Evolutionary conservation across 2,888 invertebrate species (phyloP).

Genomic region (Phaedon cochleariae): DNA sequence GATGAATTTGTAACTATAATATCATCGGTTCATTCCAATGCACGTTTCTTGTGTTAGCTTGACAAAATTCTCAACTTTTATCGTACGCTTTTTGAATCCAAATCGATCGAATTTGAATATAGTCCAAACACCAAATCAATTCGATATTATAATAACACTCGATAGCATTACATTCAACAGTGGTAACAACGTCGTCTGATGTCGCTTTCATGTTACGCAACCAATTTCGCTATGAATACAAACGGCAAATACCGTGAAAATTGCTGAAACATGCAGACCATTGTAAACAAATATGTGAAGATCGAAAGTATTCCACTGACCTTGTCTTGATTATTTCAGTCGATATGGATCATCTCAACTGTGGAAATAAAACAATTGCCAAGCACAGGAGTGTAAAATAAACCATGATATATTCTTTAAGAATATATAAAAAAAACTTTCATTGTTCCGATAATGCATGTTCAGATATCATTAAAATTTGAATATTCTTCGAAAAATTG

Average conservation of each 20-base stretch:
- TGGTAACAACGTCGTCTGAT: neutral
- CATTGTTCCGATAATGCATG: too few relatives aligned
- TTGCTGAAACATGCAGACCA: neutral
- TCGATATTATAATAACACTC: neutral
- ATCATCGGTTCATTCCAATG: too few relatives aligned
- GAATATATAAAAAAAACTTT: too few relatives aligned
- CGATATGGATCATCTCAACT: conserved; percentile 54
- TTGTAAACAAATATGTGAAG: neutral
- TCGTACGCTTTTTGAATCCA: neutral
- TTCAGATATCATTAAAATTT: too few relatives aligned
- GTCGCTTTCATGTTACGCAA: neutral
- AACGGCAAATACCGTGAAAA: neutral
- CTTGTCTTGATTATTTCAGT: conserved; percentile 56
- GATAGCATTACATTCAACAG: neutral
- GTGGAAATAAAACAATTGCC: too few relatives aligned
- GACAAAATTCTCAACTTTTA: neutral
- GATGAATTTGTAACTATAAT: too few relatives aligned
- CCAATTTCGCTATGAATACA: neutral
- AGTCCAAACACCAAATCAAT: neutral
- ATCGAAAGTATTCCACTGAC: conserved; percentile 47
- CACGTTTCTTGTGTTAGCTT: neutral
- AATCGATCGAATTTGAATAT: neutral
- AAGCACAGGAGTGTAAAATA: too few relatives aligned
- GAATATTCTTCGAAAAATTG: too few relatives aligned
- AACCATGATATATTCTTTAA: too few relatives aligned